Base-by-base conservation (phyloP, 2,113 vertebrate species). In the Haemorhous mexicanus region DNA sequence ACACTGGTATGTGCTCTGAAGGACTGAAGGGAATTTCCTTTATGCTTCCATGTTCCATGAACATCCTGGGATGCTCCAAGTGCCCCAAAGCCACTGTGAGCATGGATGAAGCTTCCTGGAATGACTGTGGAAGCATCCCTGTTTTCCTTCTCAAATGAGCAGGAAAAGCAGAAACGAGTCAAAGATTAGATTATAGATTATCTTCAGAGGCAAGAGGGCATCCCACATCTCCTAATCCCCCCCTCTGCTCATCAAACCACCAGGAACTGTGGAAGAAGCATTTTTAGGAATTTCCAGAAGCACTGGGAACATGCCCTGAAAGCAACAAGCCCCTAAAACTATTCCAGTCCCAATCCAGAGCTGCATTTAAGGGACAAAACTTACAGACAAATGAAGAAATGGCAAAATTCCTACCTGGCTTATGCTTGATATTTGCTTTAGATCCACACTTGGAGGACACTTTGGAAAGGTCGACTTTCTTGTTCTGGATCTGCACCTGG, bases 391-490 rank as follows among this genome's bases (percentile, higher is more conserved):
- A 59, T 0, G 6, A 84, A 49, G 68, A 78, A 59, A 74, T 0
- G 47, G 30, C 6, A 4, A 6, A 12, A 67, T 9, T 47, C 78
- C 96, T 96, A 99, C 99, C 99, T 95, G 99, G 98, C 94, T 99
- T 99, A 91, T 99, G 98, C 91, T 99, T 99, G 94, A 99, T 98
- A 75, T 99, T 99, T 55, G 98, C 94, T 96, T 99, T 99, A 47
- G 99, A 99, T 62, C 99, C 99, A 28, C 99, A 99, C 97, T 99
- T 99, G 27, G 99, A 98, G 17, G 99, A 98, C 96, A 99, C 98
- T 96, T 99, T 99, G 88, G 99, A 99, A 66, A 99, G 83, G 64
- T 99, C 99, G 9, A 99, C 98, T 84, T 99, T 99, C 97, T 99
- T 99, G 98, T 94, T 99, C 94, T 98, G 98, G 90, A 99, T 99